Percentiles rank a stretch among this genome's conserved stretches.
Evolutionary conservation across 2,888 invertebrate genomes (phyloP).

Genomic region (Pseudolycoriella hygida): DNA sequence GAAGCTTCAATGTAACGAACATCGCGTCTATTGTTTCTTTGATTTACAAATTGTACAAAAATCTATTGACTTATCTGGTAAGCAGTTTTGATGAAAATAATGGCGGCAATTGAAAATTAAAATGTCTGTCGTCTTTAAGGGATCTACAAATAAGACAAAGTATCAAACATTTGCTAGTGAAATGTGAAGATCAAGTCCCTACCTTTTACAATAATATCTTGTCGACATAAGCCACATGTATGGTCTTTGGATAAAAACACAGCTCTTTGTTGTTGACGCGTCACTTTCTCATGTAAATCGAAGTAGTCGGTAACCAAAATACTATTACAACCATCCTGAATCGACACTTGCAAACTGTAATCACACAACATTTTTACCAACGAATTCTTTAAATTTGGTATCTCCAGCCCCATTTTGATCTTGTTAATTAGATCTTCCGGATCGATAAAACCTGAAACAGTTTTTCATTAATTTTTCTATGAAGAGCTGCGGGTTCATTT

Average conservation of each 20-base stretch:
- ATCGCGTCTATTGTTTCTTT: slow-evolving; percentile 7
- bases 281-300: slow-evolving; percentile 64
- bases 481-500: not conserved
- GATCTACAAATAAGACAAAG: slow-evolving; percentile 41
- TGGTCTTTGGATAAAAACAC: slow-evolving; percentile 49
- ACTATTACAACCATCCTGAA: slow-evolving; percentile 78
- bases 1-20: no score
- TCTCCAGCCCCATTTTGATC: slow-evolving; percentile 68
- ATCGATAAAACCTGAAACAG: slow-evolving; percentile 52
- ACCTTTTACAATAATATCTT: slow-evolving; percentile 56
- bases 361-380: slow-evolving; percentile 91
- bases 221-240: slow-evolving; percentile 62
- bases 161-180: slow-evolving; percentile 8
- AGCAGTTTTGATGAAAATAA: slow-evolving; percentile 71
- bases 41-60: slow-evolving; percentile 13
- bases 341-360: slow-evolving; percentile 79
- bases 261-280: slow-evolving; percentile 60
- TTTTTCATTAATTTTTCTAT: not conserved
- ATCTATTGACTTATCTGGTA: slow-evolving; percentile 32
- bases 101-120: slow-evolving; percentile 79
- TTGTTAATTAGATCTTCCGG: slow-evolving; percentile 72
- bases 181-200: not conserved
- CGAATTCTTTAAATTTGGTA: slow-evolving; percentile 78
- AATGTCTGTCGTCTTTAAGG: slow-evolving; percentile 49
- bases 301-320: slow-evolving; percentile 85